These are phyloP conservation scores for Drosophila algonquin DNA, from an alignment of 2,888 invertebrate genomes.

Conservation along the genomic window DNA sequence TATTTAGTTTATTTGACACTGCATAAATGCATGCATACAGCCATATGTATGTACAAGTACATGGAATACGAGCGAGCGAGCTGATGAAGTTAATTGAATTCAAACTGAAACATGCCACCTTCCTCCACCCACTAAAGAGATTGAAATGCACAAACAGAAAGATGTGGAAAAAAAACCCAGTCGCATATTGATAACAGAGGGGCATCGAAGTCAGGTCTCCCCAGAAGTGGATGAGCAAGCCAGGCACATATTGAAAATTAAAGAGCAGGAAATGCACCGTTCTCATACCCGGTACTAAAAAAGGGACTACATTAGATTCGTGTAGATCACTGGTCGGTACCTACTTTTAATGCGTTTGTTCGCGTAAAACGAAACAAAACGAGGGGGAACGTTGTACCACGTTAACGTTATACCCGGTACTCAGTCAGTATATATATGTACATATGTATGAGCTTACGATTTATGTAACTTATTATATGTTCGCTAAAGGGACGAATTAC, in stretches of 20 bases:
- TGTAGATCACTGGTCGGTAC: too few species aligned
- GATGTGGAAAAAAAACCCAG: slow-evolving; percentile 15
- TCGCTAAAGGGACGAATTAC: too few species aligned
- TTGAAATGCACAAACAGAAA: slow-evolving; percentile 54
- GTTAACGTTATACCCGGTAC: too few species aligned
- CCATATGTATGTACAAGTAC: slow-evolving; percentile 30
- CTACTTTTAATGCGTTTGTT: too few species aligned
- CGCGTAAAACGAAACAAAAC: too few species aligned
- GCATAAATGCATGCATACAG: slow-evolving; percentile 49
- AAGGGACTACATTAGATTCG: too few species aligned
- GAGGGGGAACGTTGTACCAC: too few species aligned
- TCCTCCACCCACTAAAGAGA: slow-evolving; percentile 37
- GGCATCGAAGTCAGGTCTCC: neutral
- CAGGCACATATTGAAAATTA: slow-evolving; percentile 41
- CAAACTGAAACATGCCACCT: slow-evolving; percentile 33
- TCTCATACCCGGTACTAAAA: too few species aligned
- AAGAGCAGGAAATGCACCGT: too few species aligned
- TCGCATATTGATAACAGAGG: slow-evolving; percentile 2
- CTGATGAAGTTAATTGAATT: slow-evolving; percentile 63
- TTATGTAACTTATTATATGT: too few species aligned
- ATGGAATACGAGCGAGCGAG: slow-evolving; percentile 31
- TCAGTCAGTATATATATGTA: too few species aligned
- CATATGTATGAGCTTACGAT: too few species aligned
- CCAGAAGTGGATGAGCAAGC: slow-evolving; percentile 2
- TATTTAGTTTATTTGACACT: slow-evolving; percentile 37